Evolutionary conservation across 2,797 vertebrate genomes (phyloP).

Genomic region (Bucorvus abyssinicus): DNA sequence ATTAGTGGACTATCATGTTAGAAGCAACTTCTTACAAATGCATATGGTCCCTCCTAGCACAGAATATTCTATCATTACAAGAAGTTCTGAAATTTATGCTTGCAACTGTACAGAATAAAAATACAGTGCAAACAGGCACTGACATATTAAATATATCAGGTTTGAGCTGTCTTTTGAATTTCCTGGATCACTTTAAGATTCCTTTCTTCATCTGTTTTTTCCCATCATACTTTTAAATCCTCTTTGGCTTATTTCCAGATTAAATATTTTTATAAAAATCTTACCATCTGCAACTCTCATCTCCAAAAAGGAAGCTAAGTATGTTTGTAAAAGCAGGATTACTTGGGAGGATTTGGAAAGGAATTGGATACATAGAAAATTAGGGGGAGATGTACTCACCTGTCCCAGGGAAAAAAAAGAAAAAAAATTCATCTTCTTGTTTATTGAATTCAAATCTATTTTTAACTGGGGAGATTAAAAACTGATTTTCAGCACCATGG

Average conservation of each 20-base stretch:
- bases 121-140: neutral
- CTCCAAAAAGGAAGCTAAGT: conserved; percentile 35
- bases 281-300: conserved; percentile 51
- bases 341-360: neutral
- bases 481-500: neutral
- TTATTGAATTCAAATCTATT: neutral
- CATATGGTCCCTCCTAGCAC: neutral
- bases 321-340: conserved; percentile 34
- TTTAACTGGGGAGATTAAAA: conserved; percentile 33
- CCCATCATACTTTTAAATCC: conserved; percentile 18
- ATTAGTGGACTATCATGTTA: neutral
- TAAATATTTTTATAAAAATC: conserved; percentile 46
- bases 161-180: neutral
- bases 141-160: neutral
- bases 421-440: neutral
- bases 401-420: neutral
- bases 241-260: conserved; percentile 51
- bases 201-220: conserved; percentile 1
- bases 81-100: neutral
- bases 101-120: neutral
- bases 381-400: neutral
- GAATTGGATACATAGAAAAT: neutral
- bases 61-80: neutral
- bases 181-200: conserved; percentile 16
- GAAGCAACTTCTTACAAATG: neutral